Conservation (phyloP, 2,113 vertebrate species). For the Percina caprodes region DNA sequence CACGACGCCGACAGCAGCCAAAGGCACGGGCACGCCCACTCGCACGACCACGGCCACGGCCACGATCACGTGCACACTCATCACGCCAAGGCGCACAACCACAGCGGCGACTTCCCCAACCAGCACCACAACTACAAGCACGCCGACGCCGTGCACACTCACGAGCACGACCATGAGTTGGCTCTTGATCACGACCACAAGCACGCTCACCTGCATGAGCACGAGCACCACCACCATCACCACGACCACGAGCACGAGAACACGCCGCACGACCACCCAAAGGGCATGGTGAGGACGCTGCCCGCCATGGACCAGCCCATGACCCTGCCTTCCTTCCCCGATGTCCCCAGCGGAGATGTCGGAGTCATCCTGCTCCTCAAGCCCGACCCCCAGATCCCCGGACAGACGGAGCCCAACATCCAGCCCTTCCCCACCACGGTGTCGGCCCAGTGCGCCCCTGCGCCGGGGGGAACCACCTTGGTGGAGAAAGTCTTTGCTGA, state of each 20-base stretch:
- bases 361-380: conserved; percentile 60
- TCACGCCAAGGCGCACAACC: conserved; percentile 78
- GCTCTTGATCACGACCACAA: conserved; percentile 82
- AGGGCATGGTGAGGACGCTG: conserved; percentile 64
- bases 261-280: conserved; percentile 10
- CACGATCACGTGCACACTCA: conserved; percentile 78
- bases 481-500: conserved; percentile 65
- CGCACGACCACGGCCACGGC: conserved; percentile 68
- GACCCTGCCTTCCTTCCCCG: conserved; percentile 63
- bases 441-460: conserved; percentile 62
- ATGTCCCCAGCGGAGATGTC: conserved; percentile 5
- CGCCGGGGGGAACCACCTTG: accelerated
- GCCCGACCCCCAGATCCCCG: conserved; percentile 73
- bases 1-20: conserved; percentile 47
- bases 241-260: conserved; percentile 61
- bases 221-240: conserved; percentile 85
- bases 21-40: conserved; percentile 70
- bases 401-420: conserved; percentile 65
- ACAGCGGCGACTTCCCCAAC: conserved; percentile 56
- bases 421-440: conserved; percentile 60
- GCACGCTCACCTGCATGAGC: conserved; percentile 78
- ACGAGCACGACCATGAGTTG: conserved; percentile 81
- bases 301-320: conserved; percentile 58
- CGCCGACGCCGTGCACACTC: conserved; percentile 54
- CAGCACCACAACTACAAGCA: conserved; percentile 79